Evolutionary conservation across 53 echinoderm and acorn worm genomes (phyloP), one percentile per base, ranked within the genome.

Genomic region (Holothuria leucospilota): DNA sequence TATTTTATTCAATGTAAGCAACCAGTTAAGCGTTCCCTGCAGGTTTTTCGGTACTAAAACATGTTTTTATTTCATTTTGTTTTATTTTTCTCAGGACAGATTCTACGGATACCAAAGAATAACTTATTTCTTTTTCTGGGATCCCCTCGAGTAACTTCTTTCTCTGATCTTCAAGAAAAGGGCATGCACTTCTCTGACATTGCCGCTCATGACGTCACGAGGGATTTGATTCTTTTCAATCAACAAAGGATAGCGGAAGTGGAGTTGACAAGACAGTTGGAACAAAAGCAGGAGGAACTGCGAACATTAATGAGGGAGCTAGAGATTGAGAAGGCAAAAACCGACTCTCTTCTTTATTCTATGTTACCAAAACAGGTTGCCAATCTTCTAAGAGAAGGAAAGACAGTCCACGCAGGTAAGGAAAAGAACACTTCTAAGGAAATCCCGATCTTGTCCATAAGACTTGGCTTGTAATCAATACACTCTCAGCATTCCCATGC

Each of bases 101-200:
- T 96, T 86, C 27, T 96, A 23, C 94, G 96, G 96, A 91, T 96
- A 92, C 86, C 91, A 1, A 59, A 86, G 14, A 89, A 87, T 8
- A 67, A 87, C 25, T 63, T 67, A 69, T 94, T 92, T 77, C 87
- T 85, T 4, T 94, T 96, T 68, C 87, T 96, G 13, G 92, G 92
- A 26, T 96, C 96, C 2, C 96, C 96, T 7, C 91, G 93, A 29
- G 89, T 96, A 18, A 92, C 92, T 28, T 91, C 91, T n/a, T 87
- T 96, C 6, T 82, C 78, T 2, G 96, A 96, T 49, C 91, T 96
- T 12, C 83, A 74, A 29, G 88, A 89, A 25, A 86, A 86, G n/a
- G 89, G 92, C 23, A 93, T 96, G 82, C 94, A 94, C 82, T 94
- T 96, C 85, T 96, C 96, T 9, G 96, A 96, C 84, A 91, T 96